Evolutionary conservation across 1,140 invertebrate genomes (phyloP).

Genomic region (Metopolophium dirhodum): DNA sequence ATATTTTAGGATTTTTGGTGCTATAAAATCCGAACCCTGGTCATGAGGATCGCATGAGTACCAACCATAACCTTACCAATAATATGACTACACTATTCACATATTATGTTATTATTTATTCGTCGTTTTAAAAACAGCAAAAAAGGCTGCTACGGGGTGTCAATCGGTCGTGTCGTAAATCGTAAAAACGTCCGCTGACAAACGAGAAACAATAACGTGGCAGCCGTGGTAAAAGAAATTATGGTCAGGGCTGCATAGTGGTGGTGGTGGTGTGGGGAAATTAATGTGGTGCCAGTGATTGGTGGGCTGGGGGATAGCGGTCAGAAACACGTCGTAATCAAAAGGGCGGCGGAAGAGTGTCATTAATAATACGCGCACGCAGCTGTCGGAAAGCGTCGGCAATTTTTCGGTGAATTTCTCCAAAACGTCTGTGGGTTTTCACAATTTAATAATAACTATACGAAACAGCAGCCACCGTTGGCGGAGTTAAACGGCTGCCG

Average conservation of each 20-base stretch:
- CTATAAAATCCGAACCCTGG: too few species aligned
- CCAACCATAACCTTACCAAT: too few species aligned
- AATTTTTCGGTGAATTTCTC: slow-evolving; percentile 4
- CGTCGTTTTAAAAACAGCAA: neutral
- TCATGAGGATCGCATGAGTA: too few species aligned
- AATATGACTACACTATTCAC: too few species aligned
- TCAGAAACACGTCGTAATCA: slow-evolving; percentile 25
- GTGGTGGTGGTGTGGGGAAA: neutral
- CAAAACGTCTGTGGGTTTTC: neutral
- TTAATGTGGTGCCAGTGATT: neutral
- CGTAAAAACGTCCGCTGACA: neutral
- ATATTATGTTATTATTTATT: too few species aligned
- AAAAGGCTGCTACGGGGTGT: neutral
- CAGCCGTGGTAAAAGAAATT: neutral
- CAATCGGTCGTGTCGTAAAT: neutral
- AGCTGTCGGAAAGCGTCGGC: neutral
- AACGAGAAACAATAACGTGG: neutral
- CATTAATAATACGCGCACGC: slow-evolving; percentile 26
- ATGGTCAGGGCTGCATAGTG: neutral
- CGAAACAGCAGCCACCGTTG: neutral
- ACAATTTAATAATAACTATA: slow-evolving; percentile 21
- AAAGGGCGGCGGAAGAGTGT: slow-evolving; percentile 5
- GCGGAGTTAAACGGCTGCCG: slow-evolving; percentile 41
- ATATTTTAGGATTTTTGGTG: too few species aligned
- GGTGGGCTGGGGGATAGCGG: neutral